Evolutionary conservation across 2,113 vertebrate species (phyloP).

Genomic region (Brienomyrus brachyistius): DNA sequence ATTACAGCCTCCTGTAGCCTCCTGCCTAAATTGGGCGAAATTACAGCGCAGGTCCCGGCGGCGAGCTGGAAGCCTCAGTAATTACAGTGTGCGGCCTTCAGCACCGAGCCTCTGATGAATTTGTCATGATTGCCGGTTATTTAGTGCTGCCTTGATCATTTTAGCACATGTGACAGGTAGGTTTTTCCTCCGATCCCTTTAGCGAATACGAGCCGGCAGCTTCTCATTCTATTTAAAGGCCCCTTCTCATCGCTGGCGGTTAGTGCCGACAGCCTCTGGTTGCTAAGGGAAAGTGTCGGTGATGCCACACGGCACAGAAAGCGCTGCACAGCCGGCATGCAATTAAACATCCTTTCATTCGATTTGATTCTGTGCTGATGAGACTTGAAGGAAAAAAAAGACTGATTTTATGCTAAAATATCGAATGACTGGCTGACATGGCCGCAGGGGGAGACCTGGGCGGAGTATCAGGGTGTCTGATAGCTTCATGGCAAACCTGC

Average conservation of each 20-base stretch:
- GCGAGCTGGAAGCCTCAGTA: slow-evolving; percentile 55
- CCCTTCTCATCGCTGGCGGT: slow-evolving; percentile 4
- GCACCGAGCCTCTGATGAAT: slow-evolving; percentile 57
- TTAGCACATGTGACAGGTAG: slow-evolving; percentile 52
- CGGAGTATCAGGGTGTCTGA: background rate
- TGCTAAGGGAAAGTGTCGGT: slow-evolving; percentile 31
- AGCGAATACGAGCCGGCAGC: slow-evolving; percentile 3
- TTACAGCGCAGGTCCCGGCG: slow-evolving; percentile 58
- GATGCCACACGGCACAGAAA: background rate
- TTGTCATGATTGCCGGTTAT: slow-evolving; percentile 60
- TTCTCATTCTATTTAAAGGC: slow-evolving; percentile 35
- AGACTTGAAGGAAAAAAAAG: slow-evolving; percentile 13
- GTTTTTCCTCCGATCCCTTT: slow-evolving; percentile 21
- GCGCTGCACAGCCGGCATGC: slow-evolving; percentile 14
- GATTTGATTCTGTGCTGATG: slow-evolving; percentile 31
- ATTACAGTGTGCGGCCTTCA: slow-evolving; percentile 56
- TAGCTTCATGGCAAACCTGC: background rate
- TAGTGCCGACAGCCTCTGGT: slow-evolving; percentile 29
- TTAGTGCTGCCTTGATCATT: slow-evolving; percentile 55
- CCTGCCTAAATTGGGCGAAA: slow-evolving; percentile 61
- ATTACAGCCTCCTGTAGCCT: slow-evolving; percentile 57
- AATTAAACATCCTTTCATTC: slow-evolving; percentile 38
- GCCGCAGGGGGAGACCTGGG: background rate
- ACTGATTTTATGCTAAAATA: background rate
- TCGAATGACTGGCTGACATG: background rate